A percentile compares a stretch with the other conserved stretches of the same genome.
These are phyloP conservation scores for Pammene fasciana DNA, from an alignment of 2,888 invertebrate species.

Conservation along the genomic window DNA sequence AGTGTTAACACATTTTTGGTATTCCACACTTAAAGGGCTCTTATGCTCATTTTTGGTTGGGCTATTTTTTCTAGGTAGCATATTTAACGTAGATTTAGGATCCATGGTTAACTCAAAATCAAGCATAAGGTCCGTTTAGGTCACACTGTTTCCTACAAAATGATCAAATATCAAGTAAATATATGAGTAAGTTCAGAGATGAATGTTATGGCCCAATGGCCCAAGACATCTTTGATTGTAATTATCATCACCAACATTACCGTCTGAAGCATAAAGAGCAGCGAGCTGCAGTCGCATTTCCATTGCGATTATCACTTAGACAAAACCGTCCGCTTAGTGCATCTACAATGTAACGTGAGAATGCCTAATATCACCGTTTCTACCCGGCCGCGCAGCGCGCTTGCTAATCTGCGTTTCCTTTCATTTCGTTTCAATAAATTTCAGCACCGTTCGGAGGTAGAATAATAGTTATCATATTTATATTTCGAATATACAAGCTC, in stretches of 20 bases:
- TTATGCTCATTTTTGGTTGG: no score
- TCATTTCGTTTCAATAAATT: constrained; percentile 25
- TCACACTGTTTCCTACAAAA: no score
- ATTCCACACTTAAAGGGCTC: no score
- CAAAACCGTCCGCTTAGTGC: constrained; percentile 44
- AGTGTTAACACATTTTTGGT: no score
- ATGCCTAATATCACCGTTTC: constrained; percentile 60
- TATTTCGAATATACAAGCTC: background rate
- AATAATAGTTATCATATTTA: background rate
- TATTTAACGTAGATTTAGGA: no score
- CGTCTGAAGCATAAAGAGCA: constrained; percentile 3
- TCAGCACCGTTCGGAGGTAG: background rate
- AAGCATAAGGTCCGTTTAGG: no score
- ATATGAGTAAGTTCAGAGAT: no score
- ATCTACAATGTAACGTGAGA: constrained; percentile 48
- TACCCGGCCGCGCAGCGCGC: constrained; percentile 48
- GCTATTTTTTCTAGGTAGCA: no score
- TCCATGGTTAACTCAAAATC: no score
- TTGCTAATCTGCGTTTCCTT: constrained; percentile 35
- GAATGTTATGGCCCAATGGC: background rate
- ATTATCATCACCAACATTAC: constrained; percentile 10
- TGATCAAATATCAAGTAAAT: no score
- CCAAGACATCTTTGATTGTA: background rate
- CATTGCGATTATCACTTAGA: constrained; percentile 19
- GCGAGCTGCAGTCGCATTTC: constrained; percentile 14